Percentiles rank a stretch among this genome's conserved stretches.
Conservation (phyloP, 1,140 invertebrate species). For the Ooceraea biroi region DNA sequence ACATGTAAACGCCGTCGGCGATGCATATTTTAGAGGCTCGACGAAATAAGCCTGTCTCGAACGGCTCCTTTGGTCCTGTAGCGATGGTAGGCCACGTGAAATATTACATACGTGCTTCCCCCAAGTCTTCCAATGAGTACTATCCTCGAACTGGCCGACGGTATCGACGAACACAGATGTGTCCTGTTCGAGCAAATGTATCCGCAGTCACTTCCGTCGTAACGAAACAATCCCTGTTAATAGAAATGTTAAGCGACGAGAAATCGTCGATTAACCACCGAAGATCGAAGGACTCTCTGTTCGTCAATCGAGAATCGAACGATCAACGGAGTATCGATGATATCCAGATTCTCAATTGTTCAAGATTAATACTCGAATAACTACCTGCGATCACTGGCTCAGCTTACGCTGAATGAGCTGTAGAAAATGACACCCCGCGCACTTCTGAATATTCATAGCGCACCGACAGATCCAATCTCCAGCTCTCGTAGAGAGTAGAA, state of each 20-base stretch:
- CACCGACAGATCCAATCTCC: slow-evolving; percentile 30
- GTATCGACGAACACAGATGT: slow-evolving; percentile 22
- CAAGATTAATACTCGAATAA: slow-evolving; percentile 28
- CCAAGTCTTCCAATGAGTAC: neutral
- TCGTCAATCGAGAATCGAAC: slow-evolving; percentile 22
- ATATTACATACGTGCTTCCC: slow-evolving; percentile 25
- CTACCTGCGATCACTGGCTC: neutral
- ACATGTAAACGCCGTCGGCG: slow-evolving; percentile 26
- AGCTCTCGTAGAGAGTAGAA: slow-evolving; percentile 5
- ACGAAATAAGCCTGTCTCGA: slow-evolving; percentile 57
- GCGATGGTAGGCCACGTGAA: slow-evolving; percentile 20
- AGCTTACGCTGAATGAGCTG: slow-evolving; percentile 23
- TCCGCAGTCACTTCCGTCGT: slow-evolving; percentile 12
- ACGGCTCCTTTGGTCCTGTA: slow-evolving; percentile 44
- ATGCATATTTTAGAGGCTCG: slow-evolving; percentile 63
- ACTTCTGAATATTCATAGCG: slow-evolving; percentile 43
- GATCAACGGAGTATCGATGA: neutral
- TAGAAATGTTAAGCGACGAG: slow-evolving; percentile 8
- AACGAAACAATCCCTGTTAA: slow-evolving; percentile 9
- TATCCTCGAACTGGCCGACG: slow-evolving; percentile 20
- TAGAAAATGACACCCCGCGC: slow-evolving; percentile 36
- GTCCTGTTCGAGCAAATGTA: neutral
- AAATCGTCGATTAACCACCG: neutral
- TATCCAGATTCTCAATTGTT: slow-evolving; percentile 26
- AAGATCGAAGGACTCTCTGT: slow-evolving; percentile 18